Evolutionary conservation across 1,140 invertebrate genomes (phyloP).

Genomic region (Drosophila truncata): DNA sequence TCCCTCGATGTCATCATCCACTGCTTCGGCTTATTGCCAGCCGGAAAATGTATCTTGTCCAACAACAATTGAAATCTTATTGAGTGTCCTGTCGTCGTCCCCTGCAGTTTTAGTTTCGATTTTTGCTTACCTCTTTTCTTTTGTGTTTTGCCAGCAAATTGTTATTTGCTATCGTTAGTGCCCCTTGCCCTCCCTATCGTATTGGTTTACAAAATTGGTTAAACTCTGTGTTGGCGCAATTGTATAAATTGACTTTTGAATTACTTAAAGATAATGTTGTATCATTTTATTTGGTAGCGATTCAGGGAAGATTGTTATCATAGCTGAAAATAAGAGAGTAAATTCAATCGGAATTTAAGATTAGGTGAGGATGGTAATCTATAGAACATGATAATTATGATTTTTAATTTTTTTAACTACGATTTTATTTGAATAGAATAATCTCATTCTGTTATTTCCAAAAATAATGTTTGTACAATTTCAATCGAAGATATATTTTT

Average conservation of each 20-base stretch:
- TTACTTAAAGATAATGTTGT: slow-evolving; percentile 44
- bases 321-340: too few species aligned
- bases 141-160: slow-evolving; percentile 72
- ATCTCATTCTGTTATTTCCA: too few species aligned
- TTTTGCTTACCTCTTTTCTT: slow-evolving; percentile 57
- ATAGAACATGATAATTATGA: too few species aligned
- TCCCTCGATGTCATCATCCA: background rate
- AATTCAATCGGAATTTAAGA: background rate
- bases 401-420: background rate
- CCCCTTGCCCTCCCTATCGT: slow-evolving; percentile 44
- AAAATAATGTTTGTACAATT: slow-evolving; percentile 12
- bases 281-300: background rate
- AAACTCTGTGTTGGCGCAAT: slow-evolving; percentile 68
- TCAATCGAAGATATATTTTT: background rate
- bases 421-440: background rate
- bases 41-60: slow-evolving; percentile 22
- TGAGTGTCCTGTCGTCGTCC: slow-evolving; percentile 56
- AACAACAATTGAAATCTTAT: slow-evolving; percentile 75
- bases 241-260: slow-evolving; percentile 75
- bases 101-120: slow-evolving; percentile 43
- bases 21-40: slow-evolving; percentile 17
- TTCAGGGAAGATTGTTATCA: background rate
- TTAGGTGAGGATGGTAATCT: too few species aligned
- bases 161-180: slow-evolving; percentile 61
- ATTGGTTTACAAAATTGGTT: slow-evolving; percentile 78